Percentiles rank a stretch among this genome's conserved stretches.
Conservation (phyloP, 2,113 vertebrate genomes). For the Microcebus ravelobensis region DNA sequence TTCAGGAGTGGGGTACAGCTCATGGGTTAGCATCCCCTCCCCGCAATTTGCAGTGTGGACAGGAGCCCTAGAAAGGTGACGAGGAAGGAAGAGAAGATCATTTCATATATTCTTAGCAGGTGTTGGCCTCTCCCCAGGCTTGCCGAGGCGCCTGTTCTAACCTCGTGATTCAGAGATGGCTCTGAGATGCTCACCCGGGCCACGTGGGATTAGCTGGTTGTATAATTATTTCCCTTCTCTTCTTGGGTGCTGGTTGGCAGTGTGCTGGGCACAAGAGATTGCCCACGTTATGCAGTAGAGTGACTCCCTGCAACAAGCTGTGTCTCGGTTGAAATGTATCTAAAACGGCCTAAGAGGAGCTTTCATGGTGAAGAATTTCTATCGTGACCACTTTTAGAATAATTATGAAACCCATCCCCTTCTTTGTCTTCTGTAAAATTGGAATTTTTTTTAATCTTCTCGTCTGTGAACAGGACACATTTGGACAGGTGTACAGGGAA, state of each 20-base stretch:
- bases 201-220: neutral
- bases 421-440: neutral
- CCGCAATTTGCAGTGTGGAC: neutral
- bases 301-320: neutral
- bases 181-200: neutral
- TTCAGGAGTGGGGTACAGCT: neutral
- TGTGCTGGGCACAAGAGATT: neutral
- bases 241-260: neutral
- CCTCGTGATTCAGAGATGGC: neutral
- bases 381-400: neutral
- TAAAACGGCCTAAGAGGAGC: neutral
- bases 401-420: neutral
- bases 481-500: neutral
- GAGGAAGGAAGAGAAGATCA: no score
- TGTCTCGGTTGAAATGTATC: neutral
- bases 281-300: accelerated
- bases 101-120: accelerated
- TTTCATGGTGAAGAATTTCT: slow-evolving; percentile 4
- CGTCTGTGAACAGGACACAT: neutral
- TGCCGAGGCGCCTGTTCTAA: neutral
- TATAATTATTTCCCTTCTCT: neutral
- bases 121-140: neutral
- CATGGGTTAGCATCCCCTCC: neutral
- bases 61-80: neutral
- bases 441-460: neutral